Evolutionary conservation across 2,797 vertebrate species (phyloP).

Genomic region (Sebastes matsubarae): DNA sequence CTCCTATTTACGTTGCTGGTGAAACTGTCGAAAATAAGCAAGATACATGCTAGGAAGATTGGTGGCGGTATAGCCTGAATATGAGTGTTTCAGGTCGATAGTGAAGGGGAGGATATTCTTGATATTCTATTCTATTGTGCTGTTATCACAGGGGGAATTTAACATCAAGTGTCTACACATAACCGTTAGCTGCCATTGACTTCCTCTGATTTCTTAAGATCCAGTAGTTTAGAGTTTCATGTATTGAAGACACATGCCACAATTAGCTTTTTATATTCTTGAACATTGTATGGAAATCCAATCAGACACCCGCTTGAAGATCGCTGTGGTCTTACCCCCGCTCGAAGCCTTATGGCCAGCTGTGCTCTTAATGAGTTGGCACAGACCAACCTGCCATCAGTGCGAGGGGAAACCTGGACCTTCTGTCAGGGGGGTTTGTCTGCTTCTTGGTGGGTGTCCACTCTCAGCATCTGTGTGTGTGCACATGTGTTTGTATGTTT

Average conservation of each 20-base stretch:
- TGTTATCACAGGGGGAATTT: background rate
- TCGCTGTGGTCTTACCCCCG: slow-evolving; percentile 45
- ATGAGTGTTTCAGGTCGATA: background rate
- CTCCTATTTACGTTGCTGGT: background rate
- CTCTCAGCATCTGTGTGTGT: slow-evolving; percentile 8
- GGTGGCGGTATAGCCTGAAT: background rate
- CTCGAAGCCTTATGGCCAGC: slow-evolving; percentile 63
- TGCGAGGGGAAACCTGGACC: slow-evolving; percentile 58
- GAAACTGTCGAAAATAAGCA: background rate
- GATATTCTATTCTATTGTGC: background rate
- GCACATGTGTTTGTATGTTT: slow-evolving; percentile 17
- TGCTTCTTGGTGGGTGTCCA: slow-evolving; percentile 49
- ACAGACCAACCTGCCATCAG: slow-evolving; percentile 51
- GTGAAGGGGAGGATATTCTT: background rate
- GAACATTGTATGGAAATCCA: slow-evolving; percentile 49
- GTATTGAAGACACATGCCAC: background rate
- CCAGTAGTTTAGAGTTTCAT: slow-evolving; percentile 4
- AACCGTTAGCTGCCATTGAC: background rate
- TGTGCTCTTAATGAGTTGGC: slow-evolving; percentile 81
- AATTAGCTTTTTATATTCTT: slow-evolving; percentile 36
- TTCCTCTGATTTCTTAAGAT: background rate
- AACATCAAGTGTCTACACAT: background rate
- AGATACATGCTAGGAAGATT: background rate
- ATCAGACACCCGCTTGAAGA: slow-evolving; percentile 43
- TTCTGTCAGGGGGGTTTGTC: slow-evolving; percentile 64